Percentiles rank a stretch among this genome's conserved stretches.
Evolutionary conservation across 2,797 vertebrate species (phyloP).

Genomic region (Falco novaeseelandiae): DNA sequence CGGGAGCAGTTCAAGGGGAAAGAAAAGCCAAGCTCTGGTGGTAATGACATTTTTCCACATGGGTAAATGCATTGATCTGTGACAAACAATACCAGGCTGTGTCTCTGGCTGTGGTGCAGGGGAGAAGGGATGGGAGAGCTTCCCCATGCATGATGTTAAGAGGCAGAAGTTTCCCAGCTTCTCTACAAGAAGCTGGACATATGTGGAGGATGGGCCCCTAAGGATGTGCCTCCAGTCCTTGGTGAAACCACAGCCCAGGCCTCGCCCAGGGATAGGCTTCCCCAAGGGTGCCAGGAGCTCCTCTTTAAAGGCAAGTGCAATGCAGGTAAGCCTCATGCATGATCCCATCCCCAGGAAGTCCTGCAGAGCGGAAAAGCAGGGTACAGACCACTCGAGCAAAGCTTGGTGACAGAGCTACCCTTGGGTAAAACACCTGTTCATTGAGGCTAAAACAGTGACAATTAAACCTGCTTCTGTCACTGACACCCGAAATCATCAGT

Average conservation of each 20-base stretch:
- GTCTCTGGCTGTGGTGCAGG: background rate
- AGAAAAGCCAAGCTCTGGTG: constrained; percentile 24
- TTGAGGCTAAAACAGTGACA: background rate
- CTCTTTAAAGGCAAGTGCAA: background rate
- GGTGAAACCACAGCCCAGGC: background rate
- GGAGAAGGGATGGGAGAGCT: background rate
- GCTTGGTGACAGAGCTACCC: background rate
- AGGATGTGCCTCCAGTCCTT: background rate
- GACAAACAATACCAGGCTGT: constrained; percentile 46
- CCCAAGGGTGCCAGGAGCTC: fast-evolving
- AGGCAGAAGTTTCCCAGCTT: background rate
- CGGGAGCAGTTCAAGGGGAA: background rate
- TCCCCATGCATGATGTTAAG: background rate
- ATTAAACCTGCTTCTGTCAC: background rate
- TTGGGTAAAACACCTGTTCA: background rate
- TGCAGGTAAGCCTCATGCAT: background rate
- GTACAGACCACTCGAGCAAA: background rate
- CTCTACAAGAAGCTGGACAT: background rate
- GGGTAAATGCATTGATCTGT: constrained; percentile 58
- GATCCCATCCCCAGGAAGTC: background rate
- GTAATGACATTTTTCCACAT: constrained; percentile 67
- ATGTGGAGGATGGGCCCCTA: background rate
- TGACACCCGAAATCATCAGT: background rate
- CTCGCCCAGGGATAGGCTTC: background rate
- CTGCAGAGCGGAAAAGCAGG: background rate